Base-by-base conservation (phyloP, 2,888 invertebrate genomes). In the Epinotia nisella region DNA sequence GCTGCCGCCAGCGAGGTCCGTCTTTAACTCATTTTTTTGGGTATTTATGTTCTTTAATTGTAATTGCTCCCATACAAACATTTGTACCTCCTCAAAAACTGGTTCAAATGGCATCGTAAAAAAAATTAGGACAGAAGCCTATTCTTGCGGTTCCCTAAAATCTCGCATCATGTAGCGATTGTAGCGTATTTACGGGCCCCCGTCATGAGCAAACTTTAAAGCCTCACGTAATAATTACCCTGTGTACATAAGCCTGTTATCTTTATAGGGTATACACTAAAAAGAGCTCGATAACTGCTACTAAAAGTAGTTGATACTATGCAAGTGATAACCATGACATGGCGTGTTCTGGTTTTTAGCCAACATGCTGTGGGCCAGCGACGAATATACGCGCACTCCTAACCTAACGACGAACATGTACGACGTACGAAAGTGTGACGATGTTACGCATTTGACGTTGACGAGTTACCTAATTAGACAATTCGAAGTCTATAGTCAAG, bases 171-270 rank as follows among this genome's bases (percentile, higher is more conserved):
- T n/a, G n/a, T n/a, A n/a, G n/a, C n/a, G n/a, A 29, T 45, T 49
- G n/a, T n/a, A 62, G 62, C 62, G n/a, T 17, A 17, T 24, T 61
- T 21, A 45, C 24, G 21, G 24, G 61, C 45, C 60, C 39, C 41
- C n/a, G 24, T 24, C 61, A 62, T 17, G 11, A 24, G 62, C 49
- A 62, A 62, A 49, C 49, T 49, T 51, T 49, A 3, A 49, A 24
- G 62, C 15, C 3, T n/a, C 62, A 19, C 17, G 45, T 61, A 61
- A 58, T 45, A n/a, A n/a, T n/a, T n/a, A 15, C 61, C n/a, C 15
- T 61, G 62, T 62, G 24, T 10, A 62, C 62, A 62, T 29, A 29
- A 24, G 11, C 7, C 49, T 17, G 62, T 62, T 62, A 62, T 62
- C 62, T 62, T 62, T 29, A 62, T 17, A 45, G 51, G 45, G 45